phyloP scores from a whole-genome alignment of 2,888 invertebrate genomes.

The Drosophila engyochracea region DNA sequence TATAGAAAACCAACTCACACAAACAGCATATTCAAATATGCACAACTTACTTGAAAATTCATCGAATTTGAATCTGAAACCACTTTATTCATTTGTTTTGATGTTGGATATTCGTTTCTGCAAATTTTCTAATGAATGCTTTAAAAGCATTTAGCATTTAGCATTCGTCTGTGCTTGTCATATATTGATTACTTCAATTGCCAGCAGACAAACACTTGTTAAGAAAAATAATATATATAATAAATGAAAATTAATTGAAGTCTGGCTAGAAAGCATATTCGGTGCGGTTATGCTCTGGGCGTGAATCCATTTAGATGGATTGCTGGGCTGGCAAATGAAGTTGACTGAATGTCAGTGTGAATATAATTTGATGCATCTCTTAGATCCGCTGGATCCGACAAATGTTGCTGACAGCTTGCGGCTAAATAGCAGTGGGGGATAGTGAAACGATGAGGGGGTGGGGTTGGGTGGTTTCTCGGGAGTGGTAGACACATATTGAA shows the following conservation, averaged over 20 bases:
- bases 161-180: conserved; percentile 18
- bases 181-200: conserved; percentile 43
- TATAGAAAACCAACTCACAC: background rate
- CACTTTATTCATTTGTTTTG: background rate
- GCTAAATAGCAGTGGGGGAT: conserved; percentile 1
- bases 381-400: conserved; percentile 33
- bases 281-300: conserved; percentile 19
- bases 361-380: conserved; percentile 57
- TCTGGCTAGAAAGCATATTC: conserved; percentile 1
- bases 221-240: background rate
- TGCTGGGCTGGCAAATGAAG: conserved; percentile 36
- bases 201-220: conserved; percentile 5
- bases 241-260: background rate
- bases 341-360: conserved; percentile 34
- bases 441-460: background rate
- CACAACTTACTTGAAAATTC: background rate
- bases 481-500: background rate
- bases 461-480: background rate
- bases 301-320: conserved; percentile 63
- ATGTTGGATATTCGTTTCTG: background rate
- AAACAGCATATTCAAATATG: background rate
- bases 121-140: background rate
- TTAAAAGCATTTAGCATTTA: conserved; percentile 9
- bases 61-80: background rate
- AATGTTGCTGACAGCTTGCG: conserved; percentile 58